Evolutionary conservation across 1,140 invertebrate genomes (phyloP).

Genomic region (Rhagoletis pomonella): DNA sequence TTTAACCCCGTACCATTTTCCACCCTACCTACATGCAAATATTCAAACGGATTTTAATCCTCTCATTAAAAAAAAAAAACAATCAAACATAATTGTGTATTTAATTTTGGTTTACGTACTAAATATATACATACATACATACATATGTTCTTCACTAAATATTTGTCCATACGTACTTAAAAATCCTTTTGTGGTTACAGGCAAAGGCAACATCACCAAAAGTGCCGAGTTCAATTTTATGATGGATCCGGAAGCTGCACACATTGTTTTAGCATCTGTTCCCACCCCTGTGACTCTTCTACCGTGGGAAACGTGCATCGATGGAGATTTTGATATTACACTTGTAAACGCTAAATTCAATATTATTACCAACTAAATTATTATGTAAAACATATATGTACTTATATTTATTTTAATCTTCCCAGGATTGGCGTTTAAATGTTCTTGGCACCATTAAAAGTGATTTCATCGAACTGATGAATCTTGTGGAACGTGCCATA

Average conservation of each 20-base stretch:
- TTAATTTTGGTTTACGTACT: too few species aligned
- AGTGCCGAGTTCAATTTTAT: constrained; percentile 87
- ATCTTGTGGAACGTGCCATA: constrained; percentile 75
- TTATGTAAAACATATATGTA: too few species aligned
- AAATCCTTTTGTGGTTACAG: constrained; percentile 66
- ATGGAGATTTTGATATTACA: constrained; percentile 67
- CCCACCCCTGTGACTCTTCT: constrained; percentile 76
- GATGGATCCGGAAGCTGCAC: constrained; percentile 84
- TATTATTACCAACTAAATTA: neutral
- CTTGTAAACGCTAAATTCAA: constrained; percentile 68
- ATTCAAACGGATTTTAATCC: too few species aligned
- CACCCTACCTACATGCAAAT: too few species aligned
- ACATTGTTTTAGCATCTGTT: constrained; percentile 78
- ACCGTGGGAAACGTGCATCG: constrained; percentile 79
- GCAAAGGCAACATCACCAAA: constrained; percentile 79
- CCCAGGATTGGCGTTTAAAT: constrained; percentile 76
- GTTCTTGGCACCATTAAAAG: constrained; percentile 64
- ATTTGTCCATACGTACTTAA: too few species aligned
- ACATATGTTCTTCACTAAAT: too few species aligned
- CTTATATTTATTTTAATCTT: neutral
- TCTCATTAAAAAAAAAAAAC: too few species aligned
- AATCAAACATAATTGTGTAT: too few species aligned
- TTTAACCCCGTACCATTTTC: too few species aligned
- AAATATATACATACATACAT: too few species aligned
- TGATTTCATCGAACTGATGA: constrained; percentile 75